These are phyloP conservation scores for Spheniscus humboldti DNA, from an alignment of 2,797 vertebrate species.

Conservation along the genomic window DNA sequence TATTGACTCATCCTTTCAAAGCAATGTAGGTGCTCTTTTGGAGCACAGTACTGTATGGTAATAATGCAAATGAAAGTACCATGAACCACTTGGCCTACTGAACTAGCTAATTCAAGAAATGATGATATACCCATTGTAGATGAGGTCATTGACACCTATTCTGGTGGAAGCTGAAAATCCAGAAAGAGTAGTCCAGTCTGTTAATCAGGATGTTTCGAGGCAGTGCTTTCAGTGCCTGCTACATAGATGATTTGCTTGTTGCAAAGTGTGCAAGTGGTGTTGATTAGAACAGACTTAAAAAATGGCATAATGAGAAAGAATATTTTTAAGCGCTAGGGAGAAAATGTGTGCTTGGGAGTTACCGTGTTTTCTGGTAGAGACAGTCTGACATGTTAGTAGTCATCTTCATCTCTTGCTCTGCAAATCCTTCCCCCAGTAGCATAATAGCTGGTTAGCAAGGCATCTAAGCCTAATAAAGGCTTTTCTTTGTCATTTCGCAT, in stretches of 20 bases:
- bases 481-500: neutral
- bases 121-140: neutral
- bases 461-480: neutral
- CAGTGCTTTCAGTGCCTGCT: neutral
- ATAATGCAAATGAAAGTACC: neutral
- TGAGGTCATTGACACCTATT: neutral
- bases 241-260: neutral
- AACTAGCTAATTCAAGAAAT: neutral
- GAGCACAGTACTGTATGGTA: neutral
- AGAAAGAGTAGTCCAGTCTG: neutral
- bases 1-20: neutral
- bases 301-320: neutral
- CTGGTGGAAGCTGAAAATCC: neutral
- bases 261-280: neutral
- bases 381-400: neutral
- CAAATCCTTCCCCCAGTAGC: neutral
- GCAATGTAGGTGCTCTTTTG: neutral
- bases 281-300: neutral
- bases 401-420: neutral
- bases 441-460: neutral
- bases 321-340: neutral
- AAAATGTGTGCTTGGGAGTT: neutral
- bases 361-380: neutral
- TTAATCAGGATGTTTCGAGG: neutral
- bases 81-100: neutral